These are phyloP conservation scores for Aramus guarauna DNA, from an alignment of 2,113 vertebrate genomes.

Conservation along the genomic window DNA sequence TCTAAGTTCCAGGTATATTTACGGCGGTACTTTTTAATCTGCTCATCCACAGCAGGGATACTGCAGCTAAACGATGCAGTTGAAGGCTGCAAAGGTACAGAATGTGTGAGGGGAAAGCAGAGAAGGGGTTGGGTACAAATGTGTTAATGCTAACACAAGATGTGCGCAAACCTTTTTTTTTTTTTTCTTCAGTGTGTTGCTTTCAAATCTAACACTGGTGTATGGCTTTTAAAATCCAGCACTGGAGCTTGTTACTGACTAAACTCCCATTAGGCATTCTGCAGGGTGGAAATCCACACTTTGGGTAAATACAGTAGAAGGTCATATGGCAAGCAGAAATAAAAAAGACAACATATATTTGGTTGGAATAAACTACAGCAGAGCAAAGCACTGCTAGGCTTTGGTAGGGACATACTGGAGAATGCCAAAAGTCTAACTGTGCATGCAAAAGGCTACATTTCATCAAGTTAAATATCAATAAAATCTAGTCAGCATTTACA, in stretches of 20 bases:
- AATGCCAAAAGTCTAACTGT: not conserved
- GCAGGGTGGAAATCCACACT: not conserved
- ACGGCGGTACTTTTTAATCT: not conserved
- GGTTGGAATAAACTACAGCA: not conserved
- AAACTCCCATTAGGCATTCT: not conserved
- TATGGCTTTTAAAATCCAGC: not conserved
- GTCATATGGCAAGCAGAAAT: not conserved
- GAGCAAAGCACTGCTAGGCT: not conserved
- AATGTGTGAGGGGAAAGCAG: not conserved
- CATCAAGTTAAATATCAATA: not conserved
- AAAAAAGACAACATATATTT: not conserved
- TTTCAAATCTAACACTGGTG: not conserved
- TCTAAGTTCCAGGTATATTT: not conserved
- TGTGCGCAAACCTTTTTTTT: not conserved
- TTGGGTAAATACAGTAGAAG: not conserved
- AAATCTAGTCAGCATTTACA: not conserved
- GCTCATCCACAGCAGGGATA: not conserved
- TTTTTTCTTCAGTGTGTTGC: no score
- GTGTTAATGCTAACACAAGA: not conserved
- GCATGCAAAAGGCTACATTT: not conserved
- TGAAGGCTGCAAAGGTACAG: not conserved
- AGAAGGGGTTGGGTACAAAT: not conserved
- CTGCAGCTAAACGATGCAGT: not conserved
- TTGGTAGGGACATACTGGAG: not conserved
- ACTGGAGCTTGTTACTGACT: not conserved